Percentiles rank a stretch among this genome's conserved stretches.
phyloP scores from a whole-genome alignment of 2,888 invertebrate species.

The Bombyx huttoni region DNA sequence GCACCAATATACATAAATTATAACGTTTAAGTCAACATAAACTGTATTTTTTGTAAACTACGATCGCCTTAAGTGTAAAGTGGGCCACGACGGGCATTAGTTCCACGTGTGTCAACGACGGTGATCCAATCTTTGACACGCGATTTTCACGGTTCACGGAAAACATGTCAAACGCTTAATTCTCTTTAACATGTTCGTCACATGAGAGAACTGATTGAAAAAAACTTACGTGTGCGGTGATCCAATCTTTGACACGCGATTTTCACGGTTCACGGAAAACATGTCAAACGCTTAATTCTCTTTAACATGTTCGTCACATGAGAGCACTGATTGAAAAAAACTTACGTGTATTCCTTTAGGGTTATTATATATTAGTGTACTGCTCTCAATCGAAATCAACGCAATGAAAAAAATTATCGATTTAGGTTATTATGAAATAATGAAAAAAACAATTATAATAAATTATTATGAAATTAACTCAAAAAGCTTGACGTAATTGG shows the following conservation, averaged over 20 bases:
- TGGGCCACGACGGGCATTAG: conserved; percentile 8
- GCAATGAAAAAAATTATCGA: background rate
- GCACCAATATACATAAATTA: background rate
- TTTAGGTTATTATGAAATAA: background rate
- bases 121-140: conserved; percentile 27
- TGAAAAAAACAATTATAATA: background rate
- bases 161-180: background rate
- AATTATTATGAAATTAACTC: background rate
- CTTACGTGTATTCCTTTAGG: background rate
- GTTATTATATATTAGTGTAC: background rate
- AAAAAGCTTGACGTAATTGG: too few relatives aligned
- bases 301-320: background rate
- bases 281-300: background rate
- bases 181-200: background rate
- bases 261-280: conserved; percentile 8
- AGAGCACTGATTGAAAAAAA: background rate
- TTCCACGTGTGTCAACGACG: conserved; percentile 15
- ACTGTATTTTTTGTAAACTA: conserved; percentile 5
- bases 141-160: conserved; percentile 15
- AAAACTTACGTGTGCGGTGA: conserved; percentile 5
- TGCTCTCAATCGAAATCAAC: background rate
- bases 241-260: conserved; percentile 31
- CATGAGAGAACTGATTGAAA: background rate
- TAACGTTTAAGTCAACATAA: conserved; percentile 2
- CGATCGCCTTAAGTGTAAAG: conserved; percentile 7